Conservation (phyloP, 2,113 vertebrate species). For the Kryptolebias marmoratus region DNA sequence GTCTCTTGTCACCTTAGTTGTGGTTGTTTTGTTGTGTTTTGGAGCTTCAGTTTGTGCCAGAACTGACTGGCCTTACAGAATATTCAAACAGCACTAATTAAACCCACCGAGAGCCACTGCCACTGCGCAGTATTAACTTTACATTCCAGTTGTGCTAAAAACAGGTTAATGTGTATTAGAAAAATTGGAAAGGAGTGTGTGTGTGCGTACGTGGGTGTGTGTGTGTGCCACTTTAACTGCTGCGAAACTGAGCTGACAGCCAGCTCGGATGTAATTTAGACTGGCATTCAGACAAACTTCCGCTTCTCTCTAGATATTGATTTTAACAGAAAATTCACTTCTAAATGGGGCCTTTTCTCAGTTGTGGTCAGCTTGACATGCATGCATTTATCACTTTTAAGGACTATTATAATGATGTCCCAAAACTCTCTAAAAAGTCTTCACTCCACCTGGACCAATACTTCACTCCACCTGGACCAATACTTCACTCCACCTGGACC, state of each 20-base stretch:
- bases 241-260: constrained; percentile 27
- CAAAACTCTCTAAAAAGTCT: no score
- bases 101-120: constrained; percentile 54
- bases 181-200: neutral
- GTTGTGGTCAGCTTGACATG: no score
- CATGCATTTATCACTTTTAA: no score
- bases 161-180: neutral
- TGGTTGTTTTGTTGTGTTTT: constrained; percentile 10
- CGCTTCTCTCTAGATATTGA: neutral
- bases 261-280: neutral
- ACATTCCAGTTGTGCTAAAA: constrained; percentile 1
- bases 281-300: constrained; percentile 11
- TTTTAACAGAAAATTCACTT: neutral
- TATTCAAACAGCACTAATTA: constrained; percentile 57
- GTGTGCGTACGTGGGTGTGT: neutral
- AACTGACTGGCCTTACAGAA: constrained; percentile 15
- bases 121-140: neutral
- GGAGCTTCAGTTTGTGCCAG: constrained; percentile 24
- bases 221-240: neutral
- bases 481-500: no score
- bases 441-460: no score
- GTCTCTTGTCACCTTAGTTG: neutral
- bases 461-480: no score
- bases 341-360: no score
- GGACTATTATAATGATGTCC: no score